Percentiles rank a stretch among this genome's conserved stretches.
These are phyloP conservation scores for Harmothoe impar DNA, from an alignment of 2,888 invertebrate genomes.

Conservation along the genomic window DNA sequence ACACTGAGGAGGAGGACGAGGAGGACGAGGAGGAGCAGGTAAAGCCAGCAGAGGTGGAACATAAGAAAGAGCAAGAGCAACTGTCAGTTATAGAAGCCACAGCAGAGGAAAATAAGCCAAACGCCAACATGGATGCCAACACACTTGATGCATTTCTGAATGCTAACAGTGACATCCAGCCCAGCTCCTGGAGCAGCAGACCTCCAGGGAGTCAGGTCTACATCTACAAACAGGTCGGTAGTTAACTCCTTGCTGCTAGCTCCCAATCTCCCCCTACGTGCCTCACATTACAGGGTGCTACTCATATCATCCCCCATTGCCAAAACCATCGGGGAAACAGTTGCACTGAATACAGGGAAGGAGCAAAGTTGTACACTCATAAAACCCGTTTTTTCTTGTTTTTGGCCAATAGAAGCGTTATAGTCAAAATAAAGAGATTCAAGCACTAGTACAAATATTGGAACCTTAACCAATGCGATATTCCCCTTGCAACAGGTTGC, in stretches of 20 bases:
- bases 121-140: not conserved
- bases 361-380: too few species aligned
- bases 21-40: not conserved
- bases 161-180: not conserved
- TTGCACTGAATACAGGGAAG: too few species aligned
- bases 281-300: not conserved
- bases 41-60: not conserved
- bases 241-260: too few species aligned
- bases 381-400: too few species aligned
- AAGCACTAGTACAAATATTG: too few species aligned
- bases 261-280: not conserved
- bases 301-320: not conserved
- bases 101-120: not conserved
- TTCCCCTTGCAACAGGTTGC: too few species aligned
- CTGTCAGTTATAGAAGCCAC: not conserved
- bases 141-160: not conserved
- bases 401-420: too few species aligned
- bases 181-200: not conserved
- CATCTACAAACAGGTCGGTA: constrained; percentile 60
- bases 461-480: too few species aligned
- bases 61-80: not conserved
- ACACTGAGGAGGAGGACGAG: not conserved
- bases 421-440: too few species aligned
- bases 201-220: constrained; percentile 38
- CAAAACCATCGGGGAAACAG: too few species aligned